phyloP scores from a whole-genome alignment of 2,113 vertebrate species.

The Brachyhypopomus occidentalis region DNA sequence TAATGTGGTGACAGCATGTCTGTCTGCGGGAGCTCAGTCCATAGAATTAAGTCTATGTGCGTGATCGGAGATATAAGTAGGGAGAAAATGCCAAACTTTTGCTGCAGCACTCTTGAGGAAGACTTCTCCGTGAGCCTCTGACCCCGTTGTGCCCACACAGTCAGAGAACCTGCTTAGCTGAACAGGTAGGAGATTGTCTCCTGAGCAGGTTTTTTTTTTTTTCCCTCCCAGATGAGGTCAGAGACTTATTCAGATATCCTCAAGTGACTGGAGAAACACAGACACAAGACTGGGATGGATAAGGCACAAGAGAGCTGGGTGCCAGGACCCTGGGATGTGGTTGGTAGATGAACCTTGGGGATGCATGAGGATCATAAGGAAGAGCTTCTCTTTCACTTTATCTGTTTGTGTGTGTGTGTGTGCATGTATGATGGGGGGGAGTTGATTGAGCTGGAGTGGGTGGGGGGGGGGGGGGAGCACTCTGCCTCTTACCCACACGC shows the following conservation, averaged over 20 bases:
- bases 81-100: constrained; percentile 30
- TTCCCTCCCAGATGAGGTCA: background rate
- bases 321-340: background rate
- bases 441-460: too few relatives aligned
- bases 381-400: background rate
- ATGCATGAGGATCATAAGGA: constrained; percentile 1
- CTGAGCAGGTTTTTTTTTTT: background rate
- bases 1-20: constrained; percentile 28
- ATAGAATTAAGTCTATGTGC: constrained; percentile 15
- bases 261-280: constrained; percentile 8
- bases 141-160: constrained; percentile 24
- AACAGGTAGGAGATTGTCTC: constrained; percentile 25
- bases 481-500: too few relatives aligned
- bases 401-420: background rate
- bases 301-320: background rate
- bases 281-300: constrained; percentile 10
- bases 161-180: constrained; percentile 5
- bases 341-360: too few relatives aligned
- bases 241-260: constrained; percentile 7
- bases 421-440: background rate
- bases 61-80: constrained; percentile 18
- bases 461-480: too few relatives aligned
- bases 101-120: background rate
- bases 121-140: background rate
- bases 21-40: constrained; percentile 6